Conservation (phyloP, 2,797 vertebrate species). For the Furcifer pardalis region DNA sequence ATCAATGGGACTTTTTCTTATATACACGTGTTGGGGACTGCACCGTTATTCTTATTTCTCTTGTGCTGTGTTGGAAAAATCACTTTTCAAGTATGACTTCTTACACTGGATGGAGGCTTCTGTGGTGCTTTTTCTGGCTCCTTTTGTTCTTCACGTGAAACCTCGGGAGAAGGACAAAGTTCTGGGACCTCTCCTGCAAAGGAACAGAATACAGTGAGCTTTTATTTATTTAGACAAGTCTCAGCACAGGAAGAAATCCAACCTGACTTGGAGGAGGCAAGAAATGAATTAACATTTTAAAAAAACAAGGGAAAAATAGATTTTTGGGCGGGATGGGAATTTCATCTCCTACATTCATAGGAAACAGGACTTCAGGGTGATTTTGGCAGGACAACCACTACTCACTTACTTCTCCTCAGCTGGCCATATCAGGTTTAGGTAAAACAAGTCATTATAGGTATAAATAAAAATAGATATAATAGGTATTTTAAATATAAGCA, state of each 20-base stretch:
- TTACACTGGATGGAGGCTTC: constrained; percentile 76
- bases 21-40: background rate
- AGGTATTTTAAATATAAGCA: background rate
- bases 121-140: constrained; percentile 34
- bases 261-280: background rate
- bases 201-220: constrained; percentile 38
- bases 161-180: constrained; percentile 28
- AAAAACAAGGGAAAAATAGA: background rate
- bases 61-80: background rate
- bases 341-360: background rate
- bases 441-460: background rate
- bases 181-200: constrained; percentile 58
- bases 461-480: background rate
- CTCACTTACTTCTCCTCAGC: background rate
- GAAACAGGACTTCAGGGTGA: background rate
- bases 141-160: constrained; percentile 18
- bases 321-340: background rate
- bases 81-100: constrained; percentile 30
- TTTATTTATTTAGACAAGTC: background rate
- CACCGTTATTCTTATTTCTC: background rate
- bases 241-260: too few relatives aligned
- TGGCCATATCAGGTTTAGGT: background rate
- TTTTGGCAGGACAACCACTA: background rate
- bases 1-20: background rate
- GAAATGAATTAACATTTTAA: background rate